phyloP scores from a whole-genome alignment of 2,797 vertebrate species.

The Tokudaia tokunoshimensis region DNA sequence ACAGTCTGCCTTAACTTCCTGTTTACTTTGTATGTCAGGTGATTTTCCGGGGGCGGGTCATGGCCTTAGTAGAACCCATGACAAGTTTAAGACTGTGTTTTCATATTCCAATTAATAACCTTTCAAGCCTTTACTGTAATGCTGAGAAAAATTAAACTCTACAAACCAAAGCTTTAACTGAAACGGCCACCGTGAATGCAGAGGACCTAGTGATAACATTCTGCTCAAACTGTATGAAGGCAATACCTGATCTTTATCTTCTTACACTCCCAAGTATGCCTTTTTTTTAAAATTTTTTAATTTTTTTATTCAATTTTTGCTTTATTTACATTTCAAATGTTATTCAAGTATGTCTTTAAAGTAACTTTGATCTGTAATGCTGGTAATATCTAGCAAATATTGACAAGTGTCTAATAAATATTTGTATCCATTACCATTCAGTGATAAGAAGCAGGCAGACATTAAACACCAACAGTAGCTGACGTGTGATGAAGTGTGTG shows the following conservation, averaged over 20 bases:
- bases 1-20: neutral
- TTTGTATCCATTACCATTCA: neutral
- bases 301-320: no score
- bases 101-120: neutral
- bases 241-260: neutral
- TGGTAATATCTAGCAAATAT: constrained; percentile 25
- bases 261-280: constrained; percentile 9
- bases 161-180: neutral
- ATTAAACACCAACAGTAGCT: neutral
- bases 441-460: neutral
- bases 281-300: neutral
- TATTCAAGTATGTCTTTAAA: neutral
- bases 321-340: no score
- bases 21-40: constrained; percentile 27
- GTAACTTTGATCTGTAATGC: neutral
- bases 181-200: neutral
- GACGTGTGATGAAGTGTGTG: neutral
- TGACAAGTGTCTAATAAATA: constrained; percentile 3
- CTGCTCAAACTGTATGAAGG: neutral
- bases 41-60: neutral
- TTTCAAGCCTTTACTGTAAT: constrained; percentile 5
- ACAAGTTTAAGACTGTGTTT: neutral
- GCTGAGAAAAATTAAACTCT: constrained; percentile 1
- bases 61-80: neutral
- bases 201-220: neutral